Evolutionary conservation across 2,888 invertebrate genomes (phyloP).

Genomic region (Netelia melanura): DNA sequence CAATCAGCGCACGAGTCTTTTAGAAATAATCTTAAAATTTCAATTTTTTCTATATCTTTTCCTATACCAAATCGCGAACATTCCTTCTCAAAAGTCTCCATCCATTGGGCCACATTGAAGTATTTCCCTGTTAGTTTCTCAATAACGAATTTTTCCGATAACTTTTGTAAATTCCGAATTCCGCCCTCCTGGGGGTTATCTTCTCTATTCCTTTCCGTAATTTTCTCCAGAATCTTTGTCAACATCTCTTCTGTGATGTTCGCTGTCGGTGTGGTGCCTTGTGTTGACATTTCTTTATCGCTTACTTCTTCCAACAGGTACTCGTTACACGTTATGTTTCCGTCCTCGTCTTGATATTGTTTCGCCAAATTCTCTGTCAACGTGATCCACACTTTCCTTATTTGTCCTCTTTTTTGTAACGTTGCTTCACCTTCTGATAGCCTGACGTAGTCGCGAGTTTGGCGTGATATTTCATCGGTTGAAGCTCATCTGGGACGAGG

Average conservation of each 20-base stretch:
- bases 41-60: conserved; percentile 1
- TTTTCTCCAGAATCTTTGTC: conserved; percentile 50
- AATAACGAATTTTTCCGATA: conserved; percentile 63
- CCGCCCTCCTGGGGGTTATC: conserved; percentile 37
- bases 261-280: conserved; percentile 16
- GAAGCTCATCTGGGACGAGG: conserved; percentile 35
- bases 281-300: conserved; percentile 8
- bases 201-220: conserved; percentile 48
- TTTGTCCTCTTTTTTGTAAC: conserved; percentile 56
- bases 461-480: conserved; percentile 43
- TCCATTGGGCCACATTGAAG: conserved; percentile 55
- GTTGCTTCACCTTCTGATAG: conserved; percentile 49
- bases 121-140: conserved; percentile 62
- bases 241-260: conserved; percentile 54
- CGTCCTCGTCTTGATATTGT: conserved; percentile 53
- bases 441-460: conserved; percentile 31
- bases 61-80: conserved; percentile 10
- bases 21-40: conserved; percentile 16
- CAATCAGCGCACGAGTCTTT: conserved; percentile 35
- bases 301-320: conserved; percentile 44
- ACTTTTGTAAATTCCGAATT: conserved; percentile 49
- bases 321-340: conserved; percentile 45
- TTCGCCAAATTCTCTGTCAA: conserved; percentile 20
- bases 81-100: conserved; percentile 66
- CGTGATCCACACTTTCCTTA: conserved; percentile 54